A percentile compares a stretch with the other conserved stretches of the same genome.
Conservation (phyloP, 1,140 invertebrate genomes). For the Pantala flavescens region DNA sequence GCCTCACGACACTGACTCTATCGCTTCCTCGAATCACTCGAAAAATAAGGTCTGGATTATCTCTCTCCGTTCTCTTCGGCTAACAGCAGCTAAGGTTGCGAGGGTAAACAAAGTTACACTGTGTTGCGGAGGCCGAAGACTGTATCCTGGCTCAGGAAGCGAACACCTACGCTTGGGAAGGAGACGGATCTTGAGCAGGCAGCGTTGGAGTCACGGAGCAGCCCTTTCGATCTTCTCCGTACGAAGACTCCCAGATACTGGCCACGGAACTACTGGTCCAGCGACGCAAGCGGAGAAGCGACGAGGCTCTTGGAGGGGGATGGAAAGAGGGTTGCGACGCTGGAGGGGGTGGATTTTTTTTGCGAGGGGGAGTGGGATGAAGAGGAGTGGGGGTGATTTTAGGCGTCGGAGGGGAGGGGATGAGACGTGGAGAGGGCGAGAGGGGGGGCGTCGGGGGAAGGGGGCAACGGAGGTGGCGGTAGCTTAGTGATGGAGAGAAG, state of each 20-base stretch:
- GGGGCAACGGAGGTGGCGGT: background rate
- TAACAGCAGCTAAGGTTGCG: too few species aligned
- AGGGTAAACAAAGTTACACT: too few species aligned
- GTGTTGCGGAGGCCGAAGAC: too few species aligned
- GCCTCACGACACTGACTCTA: too few species aligned
- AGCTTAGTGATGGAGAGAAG: background rate
- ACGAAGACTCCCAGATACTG: background rate
- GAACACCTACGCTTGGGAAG: too few species aligned
- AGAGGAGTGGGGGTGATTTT: background rate
- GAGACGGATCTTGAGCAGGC: too few species aligned
- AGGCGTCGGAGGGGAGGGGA: background rate
- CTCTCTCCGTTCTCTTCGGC: too few species aligned
- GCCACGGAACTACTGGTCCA: constrained; percentile 6
- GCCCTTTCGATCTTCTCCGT: too few species aligned
- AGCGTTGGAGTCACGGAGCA: too few species aligned
- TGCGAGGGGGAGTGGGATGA: background rate
- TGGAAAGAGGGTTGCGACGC: background rate
- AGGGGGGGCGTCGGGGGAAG: background rate
- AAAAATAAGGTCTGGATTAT: too few species aligned
- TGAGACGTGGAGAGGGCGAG: background rate
- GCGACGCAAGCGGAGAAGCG: background rate
- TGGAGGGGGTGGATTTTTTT: constrained; percentile 1
- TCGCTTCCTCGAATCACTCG: too few species aligned
- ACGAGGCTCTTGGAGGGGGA: background rate
- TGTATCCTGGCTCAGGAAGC: too few species aligned